Percentiles rank a stretch among this genome's conserved stretches.
Evolutionary conservation across 1,140 invertebrate species (phyloP).

Genomic region (Nasonia longicornis): DNA sequence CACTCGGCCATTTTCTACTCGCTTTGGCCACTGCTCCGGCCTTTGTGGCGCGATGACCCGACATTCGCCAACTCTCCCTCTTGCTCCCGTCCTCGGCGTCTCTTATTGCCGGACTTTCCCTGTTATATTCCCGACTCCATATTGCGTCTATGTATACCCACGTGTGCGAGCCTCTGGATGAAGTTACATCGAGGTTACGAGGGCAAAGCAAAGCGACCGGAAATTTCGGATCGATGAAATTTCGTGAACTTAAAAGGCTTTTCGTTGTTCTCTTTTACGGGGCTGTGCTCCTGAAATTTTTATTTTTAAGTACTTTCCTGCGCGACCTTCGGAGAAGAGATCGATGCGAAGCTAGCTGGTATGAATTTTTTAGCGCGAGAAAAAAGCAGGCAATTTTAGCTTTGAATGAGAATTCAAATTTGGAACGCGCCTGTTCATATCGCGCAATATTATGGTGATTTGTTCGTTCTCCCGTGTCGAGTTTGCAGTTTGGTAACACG

Average conservation of each 20-base stretch:
- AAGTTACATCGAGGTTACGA: not conserved
- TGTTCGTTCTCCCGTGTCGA: no score
- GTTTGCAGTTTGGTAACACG: no score
- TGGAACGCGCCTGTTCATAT: no score
- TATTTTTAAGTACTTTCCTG: not conserved
- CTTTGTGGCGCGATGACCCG: slow-evolving; percentile 48
- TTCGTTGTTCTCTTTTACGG: not conserved
- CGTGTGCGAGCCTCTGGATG: no score
- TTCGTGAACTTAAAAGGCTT: not conserved
- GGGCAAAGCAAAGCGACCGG: not conserved
- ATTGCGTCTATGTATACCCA: no score
- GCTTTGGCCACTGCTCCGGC: slow-evolving; percentile 14
- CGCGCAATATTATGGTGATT: no score
- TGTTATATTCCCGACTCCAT: not conserved
- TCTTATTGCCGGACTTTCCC: not conserved
- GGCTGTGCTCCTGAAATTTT: not conserved
- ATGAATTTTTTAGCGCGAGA: no score
- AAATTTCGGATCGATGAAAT: not conserved
- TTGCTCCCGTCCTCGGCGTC: not conserved
- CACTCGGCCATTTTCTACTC: slow-evolving; percentile 4
- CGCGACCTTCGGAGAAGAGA: not conserved
- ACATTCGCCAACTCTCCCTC: slow-evolving; percentile 25
- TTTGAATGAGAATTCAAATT: no score
- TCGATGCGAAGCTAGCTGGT: no score
- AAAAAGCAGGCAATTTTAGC: no score